Conservation (phyloP, 2,113 vertebrate species). For the Phaethornis superciliosus region DNA sequence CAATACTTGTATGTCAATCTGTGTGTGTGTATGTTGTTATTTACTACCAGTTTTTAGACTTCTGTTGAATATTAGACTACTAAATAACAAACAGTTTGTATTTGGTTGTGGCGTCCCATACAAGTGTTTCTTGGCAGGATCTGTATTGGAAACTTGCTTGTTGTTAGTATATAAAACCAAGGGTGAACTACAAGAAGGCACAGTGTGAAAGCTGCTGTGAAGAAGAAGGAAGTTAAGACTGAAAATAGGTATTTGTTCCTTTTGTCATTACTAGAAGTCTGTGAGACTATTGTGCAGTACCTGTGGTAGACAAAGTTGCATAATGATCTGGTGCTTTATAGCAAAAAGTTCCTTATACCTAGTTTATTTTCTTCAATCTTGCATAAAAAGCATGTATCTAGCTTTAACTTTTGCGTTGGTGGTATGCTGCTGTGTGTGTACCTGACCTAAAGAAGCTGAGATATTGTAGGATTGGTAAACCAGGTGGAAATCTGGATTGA, state of each 20-base stretch:
- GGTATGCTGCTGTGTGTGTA: not conserved
- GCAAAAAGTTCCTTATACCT: fast-evolving
- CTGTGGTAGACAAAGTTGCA: not conserved
- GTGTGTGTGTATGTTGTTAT: not conserved
- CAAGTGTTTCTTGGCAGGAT: not conserved
- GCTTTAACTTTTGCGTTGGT: not conserved
- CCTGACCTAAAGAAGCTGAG: not conserved
- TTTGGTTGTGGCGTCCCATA: not conserved
- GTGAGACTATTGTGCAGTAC: not conserved
- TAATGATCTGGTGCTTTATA: not conserved
- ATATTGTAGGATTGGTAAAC: not conserved
- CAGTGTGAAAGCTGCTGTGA: not conserved
- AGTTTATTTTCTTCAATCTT: not conserved
- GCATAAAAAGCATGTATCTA: not conserved
- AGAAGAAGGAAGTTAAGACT: not conserved
- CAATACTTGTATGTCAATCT: not conserved
- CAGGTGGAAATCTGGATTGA: not conserved
- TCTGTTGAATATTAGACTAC: not conserved
- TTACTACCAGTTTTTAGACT: not conserved
- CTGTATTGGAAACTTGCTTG: not conserved
- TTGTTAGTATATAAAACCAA: not conserved
- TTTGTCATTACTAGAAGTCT: not conserved
- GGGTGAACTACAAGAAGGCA: not conserved
- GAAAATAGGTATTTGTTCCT: not conserved
- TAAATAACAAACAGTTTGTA: not conserved